Evolutionary conservation across 2,888 invertebrate genomes (phyloP).

Genomic region (Sycophila texana): DNA sequence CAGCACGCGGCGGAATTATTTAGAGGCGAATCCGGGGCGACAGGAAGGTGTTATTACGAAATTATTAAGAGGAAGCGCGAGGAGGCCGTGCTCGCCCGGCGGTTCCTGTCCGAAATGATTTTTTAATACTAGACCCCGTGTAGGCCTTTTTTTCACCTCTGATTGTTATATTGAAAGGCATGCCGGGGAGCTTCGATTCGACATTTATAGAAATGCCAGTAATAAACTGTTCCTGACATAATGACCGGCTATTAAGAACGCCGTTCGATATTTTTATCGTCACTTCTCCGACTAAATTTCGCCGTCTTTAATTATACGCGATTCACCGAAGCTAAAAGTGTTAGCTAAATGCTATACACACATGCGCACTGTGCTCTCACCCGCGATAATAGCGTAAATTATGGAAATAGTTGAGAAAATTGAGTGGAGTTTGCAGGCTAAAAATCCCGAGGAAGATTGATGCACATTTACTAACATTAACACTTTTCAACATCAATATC

Average conservation of each 20-base stretch:
- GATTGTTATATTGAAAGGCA: slow-evolving; percentile 2
- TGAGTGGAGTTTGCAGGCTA: too few relatives aligned
- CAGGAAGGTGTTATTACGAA: slow-evolving; percentile 55
- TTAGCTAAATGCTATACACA: too few relatives aligned
- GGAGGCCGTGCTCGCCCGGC: neutral
- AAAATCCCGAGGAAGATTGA: too few relatives aligned
- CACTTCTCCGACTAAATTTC: too few relatives aligned
- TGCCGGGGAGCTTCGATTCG: neutral
- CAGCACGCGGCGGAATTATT: slow-evolving; percentile 39
- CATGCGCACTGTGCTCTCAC: neutral
- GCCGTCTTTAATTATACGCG: too few relatives aligned
- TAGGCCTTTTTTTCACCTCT: neutral
- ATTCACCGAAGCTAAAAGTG: too few relatives aligned
- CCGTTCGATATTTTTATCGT: neutral
- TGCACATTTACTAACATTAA: too few relatives aligned
- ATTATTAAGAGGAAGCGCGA: slow-evolving; percentile 44
- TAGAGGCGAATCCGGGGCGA: slow-evolving; percentile 34
- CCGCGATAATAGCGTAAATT: neutral
- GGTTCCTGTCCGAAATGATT: slow-evolving; percentile 34
- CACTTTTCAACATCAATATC: neutral
- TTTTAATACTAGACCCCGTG: slow-evolving; percentile 23
- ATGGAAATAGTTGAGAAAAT: too few relatives aligned
- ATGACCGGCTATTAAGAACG: neutral
- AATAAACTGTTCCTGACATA: slow-evolving; percentile 2
- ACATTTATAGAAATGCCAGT: neutral